Base-by-base conservation (phyloP, 2,797 vertebrate genomes). In the Enteromius thamalakanensis region DNA sequence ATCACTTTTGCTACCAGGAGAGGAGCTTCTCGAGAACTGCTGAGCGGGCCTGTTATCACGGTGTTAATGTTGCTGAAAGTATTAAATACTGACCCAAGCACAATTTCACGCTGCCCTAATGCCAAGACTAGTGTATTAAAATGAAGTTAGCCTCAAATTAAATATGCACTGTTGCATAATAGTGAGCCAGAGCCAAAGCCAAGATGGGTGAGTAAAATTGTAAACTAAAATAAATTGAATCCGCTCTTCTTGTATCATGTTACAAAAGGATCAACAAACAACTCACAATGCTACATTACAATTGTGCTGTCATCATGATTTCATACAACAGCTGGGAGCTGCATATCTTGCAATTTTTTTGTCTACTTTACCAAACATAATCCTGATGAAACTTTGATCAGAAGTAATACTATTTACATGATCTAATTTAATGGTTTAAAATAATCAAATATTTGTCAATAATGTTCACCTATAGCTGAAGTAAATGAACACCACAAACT, bases 21-120 rank as follows among this genome's bases (percentile, higher is more conserved):
- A 87, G 65, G 69, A 86, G 76, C 32, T 55, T 70, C 65, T 69
- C 32, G 32, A 71, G 88, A 89, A 87, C 64, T 88, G 83, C 90
- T 86, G 89, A 91, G 83, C 5, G 12, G n/a, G 58, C 78, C 83
- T 45, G 81, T 88, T 87, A 89, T 88, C 82, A 53, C 17, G 21
- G 76, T n/a, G 67, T 71, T 83, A 82, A 84, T 68, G 34, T n/a
- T 60, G 71, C 69, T 74, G 78, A 64, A 83, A 70, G 47, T 51
- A 81, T 83, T 76, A 79, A 87, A 77, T 79, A 84, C 86, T 86
- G 77, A 88, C 79, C 84, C 60, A 64, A 80, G 83, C 86, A 89
- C 77, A 89, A 89, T 85, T 89, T 86, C 65, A 74, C 29, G 60
- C 11, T 72, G 62, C 70, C 45, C 69, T 42, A 42, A 70, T 37